A percentile compares a stretch with the other conserved stretches of the same genome.
These are phyloP conservation scores for Trissoscelio sp. DNA, from an alignment of 2,888 invertebrate species.

Conservation along the genomic window DNA sequence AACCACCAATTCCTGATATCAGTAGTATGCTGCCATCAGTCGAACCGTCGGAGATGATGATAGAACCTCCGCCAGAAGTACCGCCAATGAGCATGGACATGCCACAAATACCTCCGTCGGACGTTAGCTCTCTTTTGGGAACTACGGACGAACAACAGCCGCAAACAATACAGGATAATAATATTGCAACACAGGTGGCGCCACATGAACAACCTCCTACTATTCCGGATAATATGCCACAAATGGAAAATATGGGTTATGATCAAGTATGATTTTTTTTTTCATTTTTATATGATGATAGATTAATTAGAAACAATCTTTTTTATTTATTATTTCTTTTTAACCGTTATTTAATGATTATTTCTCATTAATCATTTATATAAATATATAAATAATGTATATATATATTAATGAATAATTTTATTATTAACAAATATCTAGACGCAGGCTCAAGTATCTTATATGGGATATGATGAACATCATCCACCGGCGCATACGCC, in stretches of 20 bases:
- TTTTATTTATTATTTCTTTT: too few species aligned
- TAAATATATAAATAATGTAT: background rate
- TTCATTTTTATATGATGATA: too few species aligned
- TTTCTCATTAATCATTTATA: too few species aligned
- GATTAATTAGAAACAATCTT: too few species aligned
- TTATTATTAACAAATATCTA: constrained; percentile 44
- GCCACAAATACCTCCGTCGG: constrained; percentile 79
- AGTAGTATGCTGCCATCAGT: constrained; percentile 77
- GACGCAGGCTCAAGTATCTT: constrained; percentile 85
- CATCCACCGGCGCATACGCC: constrained; percentile 86
- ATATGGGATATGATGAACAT: constrained; percentile 90
- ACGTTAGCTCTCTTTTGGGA: constrained; percentile 77
- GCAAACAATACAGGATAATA: constrained; percentile 6
- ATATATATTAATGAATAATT: background rate
- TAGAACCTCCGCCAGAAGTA: constrained; percentile 83
- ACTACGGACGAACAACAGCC: constrained; percentile 73
- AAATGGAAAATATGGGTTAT: constrained; percentile 87
- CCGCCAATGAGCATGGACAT: constrained; percentile 80
- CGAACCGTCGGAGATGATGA: constrained; percentile 75
- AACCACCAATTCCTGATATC: constrained; percentile 78
- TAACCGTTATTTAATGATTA: too few species aligned
- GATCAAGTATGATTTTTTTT: constrained; percentile 83
- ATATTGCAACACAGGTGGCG: constrained; percentile 77
- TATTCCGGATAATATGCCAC: constrained; percentile 74
- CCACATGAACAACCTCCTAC: constrained; percentile 77